Evolutionary conservation across 1,140 invertebrate genomes (phyloP).

Genomic region (Panulirus ornatus): DNA sequence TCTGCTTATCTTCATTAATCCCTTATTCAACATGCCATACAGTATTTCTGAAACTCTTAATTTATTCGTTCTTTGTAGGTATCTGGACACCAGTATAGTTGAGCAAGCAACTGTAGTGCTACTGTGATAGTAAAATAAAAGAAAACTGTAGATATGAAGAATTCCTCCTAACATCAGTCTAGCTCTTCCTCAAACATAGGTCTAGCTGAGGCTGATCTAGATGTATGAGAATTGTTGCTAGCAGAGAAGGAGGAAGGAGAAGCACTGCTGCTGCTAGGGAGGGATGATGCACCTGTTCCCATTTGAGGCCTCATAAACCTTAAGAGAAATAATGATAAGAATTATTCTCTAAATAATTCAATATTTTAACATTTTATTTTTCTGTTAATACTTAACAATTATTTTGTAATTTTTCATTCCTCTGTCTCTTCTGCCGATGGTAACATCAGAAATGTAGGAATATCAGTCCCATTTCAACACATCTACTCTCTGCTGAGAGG

Average conservation of each 20-base stretch:
- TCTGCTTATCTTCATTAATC: not conserved
- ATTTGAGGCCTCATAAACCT: conserved; percentile 39
- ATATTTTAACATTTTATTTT: not conserved
- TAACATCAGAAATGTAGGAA: too few relatives aligned
- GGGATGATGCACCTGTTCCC: conserved; percentile 38
- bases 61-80: conserved; percentile 8
- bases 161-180: conserved; percentile 60
- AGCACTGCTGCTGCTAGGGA: conserved; percentile 36
- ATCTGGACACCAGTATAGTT: conserved; percentile 38
- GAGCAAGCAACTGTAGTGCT: conserved; percentile 56
- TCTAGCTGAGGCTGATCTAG: conserved; percentile 43
- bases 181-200: conserved; percentile 64
- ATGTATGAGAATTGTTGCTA: conserved; percentile 40
- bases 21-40: not conserved
- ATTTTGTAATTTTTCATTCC: too few relatives aligned
- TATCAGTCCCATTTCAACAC: too few relatives aligned
- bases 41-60: conserved; percentile 26
- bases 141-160: conserved; percentile 32
- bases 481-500: too few relatives aligned
- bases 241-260: conserved; percentile 39
- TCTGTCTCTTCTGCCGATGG: too few relatives aligned
- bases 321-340: conserved; percentile 3
- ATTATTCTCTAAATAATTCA: not conserved
- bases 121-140: conserved; percentile 46
- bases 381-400: too few relatives aligned